Percentiles rank a stretch among this genome's conserved stretches.
phyloP scores from a whole-genome alignment of 2,797 vertebrate genomes.

The Melanotaenia pygmaea region DNA sequence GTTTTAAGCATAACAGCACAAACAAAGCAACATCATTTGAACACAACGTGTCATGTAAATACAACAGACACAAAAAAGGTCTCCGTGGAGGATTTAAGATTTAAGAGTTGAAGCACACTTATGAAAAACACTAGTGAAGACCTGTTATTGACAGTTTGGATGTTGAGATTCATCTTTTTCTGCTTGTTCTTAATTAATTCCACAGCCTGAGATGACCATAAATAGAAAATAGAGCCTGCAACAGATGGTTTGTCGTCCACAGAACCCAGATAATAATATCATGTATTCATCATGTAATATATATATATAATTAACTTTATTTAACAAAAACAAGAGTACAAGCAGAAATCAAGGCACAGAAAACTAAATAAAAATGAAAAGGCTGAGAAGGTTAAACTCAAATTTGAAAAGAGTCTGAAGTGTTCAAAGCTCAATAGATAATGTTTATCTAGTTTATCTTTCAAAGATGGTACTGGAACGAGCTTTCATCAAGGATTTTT shows the following conservation, averaged over 20 bases:
- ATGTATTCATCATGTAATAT: background rate
- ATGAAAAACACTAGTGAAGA: background rate
- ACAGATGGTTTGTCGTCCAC: background rate
- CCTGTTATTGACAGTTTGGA: background rate
- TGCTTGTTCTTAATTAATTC: background rate
- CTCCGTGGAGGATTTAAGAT: background rate
- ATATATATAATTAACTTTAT: too few relatives aligned
- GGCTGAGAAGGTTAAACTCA: too few relatives aligned
- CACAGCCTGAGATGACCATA: background rate
- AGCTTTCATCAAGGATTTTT: too few relatives aligned
- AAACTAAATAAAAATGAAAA: too few relatives aligned
- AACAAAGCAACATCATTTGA: background rate
- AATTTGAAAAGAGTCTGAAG: too few relatives aligned
- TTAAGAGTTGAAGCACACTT: background rate
- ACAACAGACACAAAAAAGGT: background rate
- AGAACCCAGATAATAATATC: background rate
- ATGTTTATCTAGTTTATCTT: too few relatives aligned
- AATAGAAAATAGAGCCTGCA: background rate
- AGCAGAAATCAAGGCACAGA: too few relatives aligned
- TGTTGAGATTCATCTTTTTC: background rate
- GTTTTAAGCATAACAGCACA: background rate
- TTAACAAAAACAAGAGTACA: too few relatives aligned
- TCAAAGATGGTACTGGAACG: too few relatives aligned
- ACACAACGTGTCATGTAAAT: background rate
- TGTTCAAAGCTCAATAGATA: too few relatives aligned